Conservation (phyloP, 2,113 vertebrate species). For the Larimichthys polyactis region DNA sequence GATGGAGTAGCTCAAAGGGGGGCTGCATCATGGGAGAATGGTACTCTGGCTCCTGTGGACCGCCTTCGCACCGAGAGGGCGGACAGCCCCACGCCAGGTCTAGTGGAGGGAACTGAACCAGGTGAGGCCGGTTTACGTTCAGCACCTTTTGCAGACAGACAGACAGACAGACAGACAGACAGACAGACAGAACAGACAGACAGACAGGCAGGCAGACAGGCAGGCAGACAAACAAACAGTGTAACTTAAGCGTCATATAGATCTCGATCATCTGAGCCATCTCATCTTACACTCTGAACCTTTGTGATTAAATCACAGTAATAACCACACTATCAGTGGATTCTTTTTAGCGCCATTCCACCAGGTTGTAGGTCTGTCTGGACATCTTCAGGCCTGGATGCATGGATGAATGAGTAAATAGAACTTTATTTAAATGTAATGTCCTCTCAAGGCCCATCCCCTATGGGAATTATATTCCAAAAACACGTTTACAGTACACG, state of each 20-base stretch:
- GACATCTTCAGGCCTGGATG: not conserved
- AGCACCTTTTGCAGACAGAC: not conserved
- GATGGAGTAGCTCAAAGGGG: constrained; percentile 87
- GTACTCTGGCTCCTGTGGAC: constrained; percentile 83
- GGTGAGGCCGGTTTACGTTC: constrained; percentile 79
- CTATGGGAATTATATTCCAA: not conserved
- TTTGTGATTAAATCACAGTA: not conserved
- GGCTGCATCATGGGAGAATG: constrained; percentile 85
- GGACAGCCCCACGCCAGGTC: constrained; percentile 92
- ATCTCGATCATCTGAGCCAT: not conserved
- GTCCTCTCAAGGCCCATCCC: not conserved
- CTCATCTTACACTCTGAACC: not conserved
- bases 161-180: not conserved
- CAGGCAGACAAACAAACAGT: too few relatives aligned
- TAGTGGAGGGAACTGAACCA: constrained; percentile 95
- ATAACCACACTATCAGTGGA: too few relatives aligned
- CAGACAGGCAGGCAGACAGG: too few relatives aligned
- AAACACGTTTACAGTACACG: constrained; percentile 8
- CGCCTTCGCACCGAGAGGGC: constrained; percentile 86
- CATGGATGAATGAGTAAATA: not conserved
- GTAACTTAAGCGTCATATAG: not conserved
- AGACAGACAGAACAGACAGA: too few relatives aligned
- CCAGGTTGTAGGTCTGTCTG: not conserved
- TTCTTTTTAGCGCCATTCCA: too few relatives aligned
- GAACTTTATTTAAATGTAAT: not conserved